Percentiles rank a stretch among this genome's conserved stretches.
Conservation (phyloP, 2,888 invertebrate genomes). For the Perdita meconis region DNA sequence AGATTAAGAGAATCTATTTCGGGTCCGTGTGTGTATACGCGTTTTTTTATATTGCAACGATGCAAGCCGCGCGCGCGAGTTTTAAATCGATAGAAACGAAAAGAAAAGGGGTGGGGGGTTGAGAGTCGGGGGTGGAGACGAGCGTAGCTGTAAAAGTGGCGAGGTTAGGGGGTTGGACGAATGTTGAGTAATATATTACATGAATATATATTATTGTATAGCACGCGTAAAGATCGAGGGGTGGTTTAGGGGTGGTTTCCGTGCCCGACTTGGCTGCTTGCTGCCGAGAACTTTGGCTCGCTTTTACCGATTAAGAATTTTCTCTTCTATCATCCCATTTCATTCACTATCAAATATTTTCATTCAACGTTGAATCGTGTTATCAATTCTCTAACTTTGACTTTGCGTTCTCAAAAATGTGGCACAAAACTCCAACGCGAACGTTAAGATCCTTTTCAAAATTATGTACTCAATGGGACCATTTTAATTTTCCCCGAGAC, state of each 20-base stretch:
- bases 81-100: constrained; percentile 46
- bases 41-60: constrained; percentile 64
- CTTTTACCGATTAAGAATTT: neutral
- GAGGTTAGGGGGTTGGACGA: constrained; percentile 20
- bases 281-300: neutral
- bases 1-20: constrained; percentile 74
- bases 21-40: constrained; percentile 77
- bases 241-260: constrained; percentile 13
- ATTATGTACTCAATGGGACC: too few relatives aligned
- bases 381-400: too few relatives aligned
- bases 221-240: constrained; percentile 29
- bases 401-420: too few relatives aligned
- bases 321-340: neutral
- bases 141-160: constrained; percentile 26
- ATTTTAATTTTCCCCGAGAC: too few relatives aligned
- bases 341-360: neutral
- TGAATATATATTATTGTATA: constrained; percentile 44
- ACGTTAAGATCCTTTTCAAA: too few relatives aligned
- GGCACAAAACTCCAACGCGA: too few relatives aligned
- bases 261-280: constrained; percentile 31
- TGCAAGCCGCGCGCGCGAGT: constrained; percentile 54
- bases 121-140: neutral
- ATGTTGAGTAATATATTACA: constrained; percentile 50
- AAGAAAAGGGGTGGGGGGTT: neutral
- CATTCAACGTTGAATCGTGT: too few relatives aligned